Base-by-base conservation (phyloP, 2,888 invertebrate genomes). In the Troides aeacus region DNA sequence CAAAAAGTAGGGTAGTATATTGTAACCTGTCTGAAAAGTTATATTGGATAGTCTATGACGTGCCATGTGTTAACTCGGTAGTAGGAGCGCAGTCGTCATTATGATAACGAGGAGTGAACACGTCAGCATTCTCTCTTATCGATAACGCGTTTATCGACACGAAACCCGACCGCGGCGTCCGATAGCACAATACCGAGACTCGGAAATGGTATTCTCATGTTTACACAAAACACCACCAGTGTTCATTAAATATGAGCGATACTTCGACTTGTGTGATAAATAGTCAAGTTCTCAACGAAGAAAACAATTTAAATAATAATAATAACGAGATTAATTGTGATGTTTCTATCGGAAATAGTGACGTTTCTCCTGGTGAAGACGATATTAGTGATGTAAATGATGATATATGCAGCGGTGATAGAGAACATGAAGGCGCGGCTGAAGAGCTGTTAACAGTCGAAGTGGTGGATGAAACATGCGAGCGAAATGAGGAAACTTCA, bases 31-130 rank as follows among this genome's bases (percentile, higher is more conserved):
- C 39, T 62, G 62, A 18, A 5, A 3, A 61, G n/a, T 62, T 42
- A 23, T 6, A 62, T 58, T 64, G 5, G 18, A 46, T 71, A 68
- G 10, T 88, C 88, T 86, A 73, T 87, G 88, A 57, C 72, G 70
- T 69, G 73, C 73, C 79, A 76, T 80, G 72, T 85, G 84, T 87
- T 84, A 82, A 84, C 80, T 79, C 80, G 78, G 77, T 76, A 79
- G 72, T 73, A 75, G 79, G 80, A 80, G 80, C 79, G 74, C 74
- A 81, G 84, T 81, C 72, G 75, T 73, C 75, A 72, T 71, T 74
- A 75, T 74, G 79, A 77, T 75, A 76, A 73, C 78, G 77, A 77
- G 69, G 42, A 69, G 75, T 61, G 65, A 69, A 66, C 77, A 67
- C 75, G 73, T 73, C 76, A 24, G 30, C 53, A 56, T 66, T 66